Evolutionary conservation across 2,888 invertebrate genomes (phyloP).

Genomic region (Euphydryas editha): DNA sequence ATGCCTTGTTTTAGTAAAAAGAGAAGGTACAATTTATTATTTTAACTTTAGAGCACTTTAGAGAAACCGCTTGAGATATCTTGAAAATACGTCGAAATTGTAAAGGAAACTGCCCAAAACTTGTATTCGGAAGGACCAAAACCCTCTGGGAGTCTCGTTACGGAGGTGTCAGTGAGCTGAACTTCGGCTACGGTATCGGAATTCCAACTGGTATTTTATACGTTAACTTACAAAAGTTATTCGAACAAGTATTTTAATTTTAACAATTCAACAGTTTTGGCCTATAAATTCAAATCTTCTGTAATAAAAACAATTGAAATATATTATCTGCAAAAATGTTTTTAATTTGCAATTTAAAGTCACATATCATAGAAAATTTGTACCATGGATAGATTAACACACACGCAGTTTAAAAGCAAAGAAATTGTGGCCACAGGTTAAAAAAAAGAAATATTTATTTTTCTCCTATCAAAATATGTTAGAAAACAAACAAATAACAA

Average conservation of each 20-base stretch:
- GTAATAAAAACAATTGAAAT: neutral
- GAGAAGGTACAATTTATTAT: neutral
- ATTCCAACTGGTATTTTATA: constrained; percentile 28
- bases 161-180: constrained; percentile 29
- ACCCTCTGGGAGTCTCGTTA: constrained; percentile 31
- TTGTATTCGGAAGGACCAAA: constrained; percentile 21
- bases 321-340: neutral
- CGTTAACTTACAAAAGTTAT: constrained; percentile 19
- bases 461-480: no score
- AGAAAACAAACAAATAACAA: no score
- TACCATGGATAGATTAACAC: no score
- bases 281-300: constrained; percentile 5
- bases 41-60: neutral
- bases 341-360: no score
- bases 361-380: no score
- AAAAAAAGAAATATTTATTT: no score
- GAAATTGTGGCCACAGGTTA: no score
- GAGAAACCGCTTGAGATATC: constrained; percentile 19
- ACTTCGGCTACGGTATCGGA: constrained; percentile 23
- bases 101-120: constrained; percentile 31
- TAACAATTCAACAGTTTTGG: constrained; percentile 3
- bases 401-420: no score
- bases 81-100: constrained; percentile 23
- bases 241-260: constrained; percentile 11
- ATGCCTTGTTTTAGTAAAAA: neutral